Base-by-base conservation (phyloP, 2,888 invertebrate genomes). In the Eumerus sabulonum region DNA sequence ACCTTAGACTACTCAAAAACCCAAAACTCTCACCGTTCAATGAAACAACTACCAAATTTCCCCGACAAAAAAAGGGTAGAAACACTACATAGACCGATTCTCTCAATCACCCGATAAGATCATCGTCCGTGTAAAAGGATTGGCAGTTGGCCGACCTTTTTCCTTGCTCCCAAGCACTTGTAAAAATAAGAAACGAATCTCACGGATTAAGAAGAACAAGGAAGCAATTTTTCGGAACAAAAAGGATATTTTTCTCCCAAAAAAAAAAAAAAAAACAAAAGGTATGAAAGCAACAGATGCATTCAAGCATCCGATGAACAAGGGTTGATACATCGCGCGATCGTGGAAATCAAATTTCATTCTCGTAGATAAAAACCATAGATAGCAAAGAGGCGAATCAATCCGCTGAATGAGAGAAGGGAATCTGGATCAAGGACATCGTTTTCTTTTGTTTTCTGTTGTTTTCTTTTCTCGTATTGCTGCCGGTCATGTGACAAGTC, bases 381-480 rank as follows among this genome's bases (percentile, higher is more conserved):
- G 42, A 64, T 38, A 38, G 66, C 27, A 14, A 48, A 38, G n/a
- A 60, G 59, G 59, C 59, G 68, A 45, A 38, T 53, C 68, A 14
- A 9, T 47, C 18, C 18, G 45, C 16, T 48, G 2, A 27, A 7
- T 4, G 27, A 27, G 27, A 27, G 27, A 27, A 27, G 27, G 7
- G 60, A 68, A 60, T 50, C 36, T 27, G 48, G 40, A 62, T 62
- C 70, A 60, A 68, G 60, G 62, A 62, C 54, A 53, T 68, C 11
- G 1, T n/a, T 3, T 16, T 27, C 27, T 27, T 27, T 27, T 2
- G 3, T 27, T 27, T 27, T 27, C 7, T 27, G 3, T 27, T 27
- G 7, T 4, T 27, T 27, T 27, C 27, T 27, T 4, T 27, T 27
- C 27, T 27, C 7, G 3, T 35, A 13, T n/a, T 17, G n/a, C 17